Percentiles rank a stretch among this genome's conserved stretches.
These are phyloP conservation scores for Macrostomum lignano DNA, from an alignment of 1,140 invertebrate genomes.

Conservation along the genomic window DNA sequence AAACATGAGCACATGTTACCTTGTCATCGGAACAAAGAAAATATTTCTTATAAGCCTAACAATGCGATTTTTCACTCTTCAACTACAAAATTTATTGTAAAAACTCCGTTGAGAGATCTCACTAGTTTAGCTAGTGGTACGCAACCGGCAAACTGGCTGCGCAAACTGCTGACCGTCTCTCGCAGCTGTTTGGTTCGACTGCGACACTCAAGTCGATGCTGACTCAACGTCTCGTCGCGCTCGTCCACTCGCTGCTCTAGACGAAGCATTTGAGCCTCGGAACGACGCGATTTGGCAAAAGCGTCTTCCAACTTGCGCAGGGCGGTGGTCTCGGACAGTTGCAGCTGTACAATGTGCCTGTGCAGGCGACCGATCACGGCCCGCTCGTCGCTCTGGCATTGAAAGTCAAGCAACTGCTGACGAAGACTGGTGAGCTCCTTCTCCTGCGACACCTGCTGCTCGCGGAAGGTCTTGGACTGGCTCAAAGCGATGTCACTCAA, in stretches of 20 bases:
- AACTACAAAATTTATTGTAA: no score
- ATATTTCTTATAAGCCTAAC: no score
- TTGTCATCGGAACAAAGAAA: no score
- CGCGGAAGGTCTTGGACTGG: conserved; percentile 19
- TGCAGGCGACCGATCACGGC: conserved; percentile 27
- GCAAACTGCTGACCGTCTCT: conserved; percentile 12
- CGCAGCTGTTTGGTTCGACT: conserved; percentile 23
- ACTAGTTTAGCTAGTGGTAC: conserved; percentile 22
- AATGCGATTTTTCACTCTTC: no score
- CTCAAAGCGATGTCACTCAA: conserved; percentile 22
- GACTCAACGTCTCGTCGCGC: conserved; percentile 21
- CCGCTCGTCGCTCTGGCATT: conserved; percentile 27
- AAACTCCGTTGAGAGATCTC: no score
- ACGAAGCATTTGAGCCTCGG: conserved; percentile 19
- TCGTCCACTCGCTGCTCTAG: conserved; percentile 24
- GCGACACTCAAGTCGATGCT: conserved; percentile 17
- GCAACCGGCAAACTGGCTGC: conserved; percentile 23
- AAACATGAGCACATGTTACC: no score
- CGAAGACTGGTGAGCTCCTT: conserved; percentile 20
- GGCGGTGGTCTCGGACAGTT: conserved; percentile 25
- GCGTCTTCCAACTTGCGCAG: conserved; percentile 18
- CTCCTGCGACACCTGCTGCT: conserved; percentile 18
- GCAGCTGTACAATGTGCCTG: conserved; percentile 26
- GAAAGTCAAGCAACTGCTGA: conserved; percentile 25
- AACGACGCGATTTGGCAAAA: conserved; percentile 15